Base-by-base conservation (phyloP, 2,797 vertebrate genomes). In the Morelia viridis region DNA sequence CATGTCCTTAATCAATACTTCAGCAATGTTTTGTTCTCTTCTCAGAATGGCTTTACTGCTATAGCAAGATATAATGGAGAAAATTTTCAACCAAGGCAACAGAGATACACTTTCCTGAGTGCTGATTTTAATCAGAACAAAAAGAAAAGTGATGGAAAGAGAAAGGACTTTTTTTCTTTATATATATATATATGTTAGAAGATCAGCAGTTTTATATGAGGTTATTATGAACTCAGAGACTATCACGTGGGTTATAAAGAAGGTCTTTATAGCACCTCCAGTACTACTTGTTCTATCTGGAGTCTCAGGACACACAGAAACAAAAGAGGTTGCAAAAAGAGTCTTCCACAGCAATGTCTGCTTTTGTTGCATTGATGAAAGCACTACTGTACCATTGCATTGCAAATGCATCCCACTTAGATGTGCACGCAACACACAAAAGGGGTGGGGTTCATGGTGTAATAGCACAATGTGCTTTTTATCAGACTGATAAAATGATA, bases 11-110 rank as follows among this genome's bases (percentile, higher is more conserved):
- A 91, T n/a, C 0, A 0, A 71, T 84, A 71, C 2, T 13, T 87
- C 31, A 88, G 58, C 8, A 80, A 87, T 9, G 17, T 28, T 92
- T 91, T 80, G 60, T 58, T 93, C 24, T 17, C 85, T 85, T 83
- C 71, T 57, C 15, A 5, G 0, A 1, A 71, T 56, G 11, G 13
- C 7, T 53, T n/a, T 19, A 1, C n/a, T 61, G 89, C 46, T 90
- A 26, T 57, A 80, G 35, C 22, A 35, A 60, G 60, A 83, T 61
- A 80, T 41, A 22, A 58, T 24, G 24, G 46, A 53, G 11, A 62
- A 60, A 35, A 10, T 11, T 57, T 46, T 86, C n/a, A 68, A 26
- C 19, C 0, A 13, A 46, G n/a, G 17, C 26, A 90, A 84, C 26
- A 41, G 11, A 80, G 62, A 83, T 17, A 84, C 28, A 12, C 22